A percentile compares a stretch with the other conserved stretches of the same genome.
Conservation (phyloP, 2,888 invertebrate genomes). For the Cataglyphis cursor region DNA sequence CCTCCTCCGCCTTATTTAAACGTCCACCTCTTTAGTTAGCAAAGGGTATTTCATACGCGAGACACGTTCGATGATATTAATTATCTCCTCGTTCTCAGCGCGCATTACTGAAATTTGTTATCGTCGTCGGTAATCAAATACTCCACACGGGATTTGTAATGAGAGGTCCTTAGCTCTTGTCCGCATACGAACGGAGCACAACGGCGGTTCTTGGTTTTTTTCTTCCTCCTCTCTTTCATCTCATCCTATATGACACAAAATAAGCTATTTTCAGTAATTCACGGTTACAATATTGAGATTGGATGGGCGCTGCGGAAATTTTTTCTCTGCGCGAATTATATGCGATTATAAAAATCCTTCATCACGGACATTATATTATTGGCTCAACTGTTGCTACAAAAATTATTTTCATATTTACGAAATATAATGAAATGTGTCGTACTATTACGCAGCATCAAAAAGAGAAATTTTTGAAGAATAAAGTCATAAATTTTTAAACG, state of each 20-base stretch:
- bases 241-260: slow-evolving; percentile 58
- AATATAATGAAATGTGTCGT: slow-evolving; percentile 53
- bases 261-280: slow-evolving; percentile 75
- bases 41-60: slow-evolving; percentile 23
- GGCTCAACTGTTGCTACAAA: slow-evolving; percentile 67
- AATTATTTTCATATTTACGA: slow-evolving; percentile 48
- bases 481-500: slow-evolving; percentile 15
- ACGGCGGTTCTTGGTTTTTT: slow-evolving; percentile 50
- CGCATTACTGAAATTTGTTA: slow-evolving; percentile 63
- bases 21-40: slow-evolving; percentile 8
- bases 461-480: not conserved
- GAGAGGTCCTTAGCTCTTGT: slow-evolving; percentile 30
- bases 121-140: slow-evolving; percentile 64
- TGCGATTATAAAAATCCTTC: slow-evolving; percentile 70
- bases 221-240: slow-evolving; percentile 30
- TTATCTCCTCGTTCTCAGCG: slow-evolving; percentile 57
- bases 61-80: slow-evolving; percentile 58
- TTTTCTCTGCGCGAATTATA: slow-evolving; percentile 32
- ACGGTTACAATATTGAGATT: slow-evolving; percentile 72
- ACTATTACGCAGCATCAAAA: slow-evolving; percentile 19
- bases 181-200: not conserved
- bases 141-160: slow-evolving; percentile 62
- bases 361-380: slow-evolving; percentile 67
- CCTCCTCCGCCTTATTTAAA: not conserved
- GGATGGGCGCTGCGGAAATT: slow-evolving; percentile 54